Evolutionary conservation across 2,113 vertebrate species (phyloP), one percentile per base, ranked within the genome.

Genomic region (Cryptotis parvus): DNA sequence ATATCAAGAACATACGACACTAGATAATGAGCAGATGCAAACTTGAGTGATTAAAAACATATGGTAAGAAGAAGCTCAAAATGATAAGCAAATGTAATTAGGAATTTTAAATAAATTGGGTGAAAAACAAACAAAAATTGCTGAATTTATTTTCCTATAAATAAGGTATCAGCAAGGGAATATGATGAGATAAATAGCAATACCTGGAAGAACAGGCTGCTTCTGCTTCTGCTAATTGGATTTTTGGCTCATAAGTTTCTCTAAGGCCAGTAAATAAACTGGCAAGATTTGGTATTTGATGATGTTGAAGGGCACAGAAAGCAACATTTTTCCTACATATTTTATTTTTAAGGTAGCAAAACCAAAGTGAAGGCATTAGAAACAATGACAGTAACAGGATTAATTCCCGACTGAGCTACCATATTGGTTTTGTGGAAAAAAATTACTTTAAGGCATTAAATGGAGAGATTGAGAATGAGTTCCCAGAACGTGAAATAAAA

Each of bases 11-110:
- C 83, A 81, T 85, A 75, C 43, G 86, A 1, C 75, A 94, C 84
- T 90, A 90, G 83, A 96, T 94, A 97, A 92, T 91, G 84, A 97
- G 82, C 95, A 97, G 96, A 97, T 97, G 95, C 84, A 96, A 84
- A 95, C 86, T 89, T 96, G 89, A 97, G 84, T 96, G 94, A 95
- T 91, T 96, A 92, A 95, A 95, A 97, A 96, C 96, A 97, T 97
- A 97, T 96, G 96, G 91, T 95, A 95, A 96, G 81, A 95, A 75
- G 92, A 97, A 96, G 95, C 89, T 93, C 90, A 94, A 91, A 97
- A 96, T 96, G 87, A 95, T 93, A 94, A 96, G 55, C 68, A 96
- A 49, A 85, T 97, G 95, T 96, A 84, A 93, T 43, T 89, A 95
- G 93, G 91, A 95, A 93, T 97, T 97, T 97, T 97, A 95, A 90